Conservation (phyloP, 2,797 vertebrate genomes). For the Falco cherrug region DNA sequence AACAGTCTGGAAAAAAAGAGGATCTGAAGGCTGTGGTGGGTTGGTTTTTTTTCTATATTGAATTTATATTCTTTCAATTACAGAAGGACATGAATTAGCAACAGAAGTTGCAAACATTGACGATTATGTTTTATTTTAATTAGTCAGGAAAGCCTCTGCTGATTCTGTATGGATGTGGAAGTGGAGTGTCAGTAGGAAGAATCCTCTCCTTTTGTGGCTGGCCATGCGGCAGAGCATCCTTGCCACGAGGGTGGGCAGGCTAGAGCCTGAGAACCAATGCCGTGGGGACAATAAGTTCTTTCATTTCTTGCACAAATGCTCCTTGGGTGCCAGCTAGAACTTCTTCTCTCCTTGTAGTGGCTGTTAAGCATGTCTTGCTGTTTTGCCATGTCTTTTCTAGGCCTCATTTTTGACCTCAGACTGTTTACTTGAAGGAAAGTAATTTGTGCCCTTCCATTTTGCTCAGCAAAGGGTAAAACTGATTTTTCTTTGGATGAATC, state of each 20-base stretch:
- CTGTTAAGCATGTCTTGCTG: not conserved
- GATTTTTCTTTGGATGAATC: not conserved
- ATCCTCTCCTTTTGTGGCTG: not conserved
- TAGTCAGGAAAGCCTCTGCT: not conserved
- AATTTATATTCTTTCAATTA: not conserved
- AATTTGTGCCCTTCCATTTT: not conserved
- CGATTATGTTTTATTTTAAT: not conserved
- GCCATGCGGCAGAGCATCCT: not conserved
- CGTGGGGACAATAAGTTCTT: not conserved
- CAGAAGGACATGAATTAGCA: not conserved
- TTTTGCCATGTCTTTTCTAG: not conserved
- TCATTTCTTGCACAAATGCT: not conserved
- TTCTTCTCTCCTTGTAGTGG: not conserved
- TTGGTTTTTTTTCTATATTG: not conserved
- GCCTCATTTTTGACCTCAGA: not conserved
- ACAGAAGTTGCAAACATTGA: not conserved
- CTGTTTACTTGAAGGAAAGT: not conserved
- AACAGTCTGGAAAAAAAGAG: not conserved
- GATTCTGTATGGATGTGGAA: not conserved
- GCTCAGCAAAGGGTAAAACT: not conserved
- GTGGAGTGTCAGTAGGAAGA: not conserved
- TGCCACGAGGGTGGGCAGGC: not conserved
- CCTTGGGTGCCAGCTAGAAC: conserved; percentile 19
- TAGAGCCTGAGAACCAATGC: not conserved
- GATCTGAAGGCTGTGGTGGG: not conserved